Base-by-base conservation (phyloP, 2,113 vertebrate species). In the Panurus biarmicus region DNA sequence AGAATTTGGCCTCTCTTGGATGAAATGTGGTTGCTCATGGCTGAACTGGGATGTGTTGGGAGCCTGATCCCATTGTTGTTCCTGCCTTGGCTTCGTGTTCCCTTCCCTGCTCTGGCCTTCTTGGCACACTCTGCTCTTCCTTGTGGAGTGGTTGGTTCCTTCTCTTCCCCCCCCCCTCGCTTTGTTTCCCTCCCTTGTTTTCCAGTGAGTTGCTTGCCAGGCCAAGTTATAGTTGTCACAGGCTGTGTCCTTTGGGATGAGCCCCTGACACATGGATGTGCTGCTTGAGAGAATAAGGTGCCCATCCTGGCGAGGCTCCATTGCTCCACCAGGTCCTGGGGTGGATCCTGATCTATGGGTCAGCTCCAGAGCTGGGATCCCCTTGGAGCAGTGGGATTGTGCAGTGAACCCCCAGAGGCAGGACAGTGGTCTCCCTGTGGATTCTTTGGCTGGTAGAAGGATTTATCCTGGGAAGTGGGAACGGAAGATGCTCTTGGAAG, bases 331-430 rank as follows among this genome's bases (percentile, higher is more conserved):
- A 1, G 3, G 4, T 53, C 56, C 47, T 5, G 38, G 60, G 48
- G 9, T 10, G 57, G 58, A 35, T 26, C 50, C 14, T 0, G 0
- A 11, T 21, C 48, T 4, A 0, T 2, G 50, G 33, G 5, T 15
- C 64, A 23, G 42, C 36, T 36, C 74, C 1, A 3, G 88, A 44
- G 71, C 22, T 12, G 24, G 86, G 54, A n/a, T 67, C 44, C 25
- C 33, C 42, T 36, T 1, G 7, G 56, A 12, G 31, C 16, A 23
- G 33, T 22, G 71, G 31, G 28, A 3, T 15, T 3, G 15, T 44
- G 44, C 65, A 16, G 42, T 3, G 21, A n/a, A 13, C 20, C 15
- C 36, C 62, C n/a, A 12, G 13, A 38, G 71, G 14, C 16, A 33
- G 29, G 62, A n/a, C 31, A 21, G 0, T 7, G 18, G 21, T 11